Evolutionary conservation across 2,113 vertebrate genomes (phyloP).

Genomic region (Psephotus haematonotus): DNA sequence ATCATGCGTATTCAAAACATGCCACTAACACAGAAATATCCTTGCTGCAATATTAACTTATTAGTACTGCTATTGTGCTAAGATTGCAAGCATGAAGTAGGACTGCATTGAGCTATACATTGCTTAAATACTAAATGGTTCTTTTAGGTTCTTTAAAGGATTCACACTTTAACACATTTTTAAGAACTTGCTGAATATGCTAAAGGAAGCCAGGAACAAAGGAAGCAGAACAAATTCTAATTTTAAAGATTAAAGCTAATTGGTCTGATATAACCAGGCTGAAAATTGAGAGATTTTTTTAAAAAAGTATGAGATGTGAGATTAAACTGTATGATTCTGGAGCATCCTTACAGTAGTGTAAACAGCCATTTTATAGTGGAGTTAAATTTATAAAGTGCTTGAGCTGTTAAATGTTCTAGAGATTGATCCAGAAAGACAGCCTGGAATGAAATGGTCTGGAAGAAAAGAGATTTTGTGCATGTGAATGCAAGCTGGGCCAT

Average conservation of each 20-base stretch:
- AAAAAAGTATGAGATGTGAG: fast-evolving
- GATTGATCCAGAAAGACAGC: neutral
- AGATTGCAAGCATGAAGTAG: neutral
- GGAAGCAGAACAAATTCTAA: neutral
- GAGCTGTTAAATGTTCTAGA: neutral
- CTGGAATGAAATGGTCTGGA: neutral
- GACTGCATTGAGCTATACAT: neutral
- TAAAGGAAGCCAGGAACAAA: neutral
- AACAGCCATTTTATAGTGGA: neutral
- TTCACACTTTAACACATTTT: neutral
- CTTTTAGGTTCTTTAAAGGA: neutral
- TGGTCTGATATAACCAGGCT: neutral
- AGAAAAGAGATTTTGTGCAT: neutral
- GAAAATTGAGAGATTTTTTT: neutral
- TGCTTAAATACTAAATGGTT: neutral
- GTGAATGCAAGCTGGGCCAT: fast-evolving
- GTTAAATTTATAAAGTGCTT: neutral
- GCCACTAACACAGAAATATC: neutral
- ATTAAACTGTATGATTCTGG: neutral
- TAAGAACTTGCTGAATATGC: neutral
- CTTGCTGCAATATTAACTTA: neutral
- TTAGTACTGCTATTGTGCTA: neutral
- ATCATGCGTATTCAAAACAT: neutral
- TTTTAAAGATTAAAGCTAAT: neutral
- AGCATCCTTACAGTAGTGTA: neutral